Conservation (phyloP, 2,888 invertebrate genomes). For the Listrodromus nycthemerus region DNA sequence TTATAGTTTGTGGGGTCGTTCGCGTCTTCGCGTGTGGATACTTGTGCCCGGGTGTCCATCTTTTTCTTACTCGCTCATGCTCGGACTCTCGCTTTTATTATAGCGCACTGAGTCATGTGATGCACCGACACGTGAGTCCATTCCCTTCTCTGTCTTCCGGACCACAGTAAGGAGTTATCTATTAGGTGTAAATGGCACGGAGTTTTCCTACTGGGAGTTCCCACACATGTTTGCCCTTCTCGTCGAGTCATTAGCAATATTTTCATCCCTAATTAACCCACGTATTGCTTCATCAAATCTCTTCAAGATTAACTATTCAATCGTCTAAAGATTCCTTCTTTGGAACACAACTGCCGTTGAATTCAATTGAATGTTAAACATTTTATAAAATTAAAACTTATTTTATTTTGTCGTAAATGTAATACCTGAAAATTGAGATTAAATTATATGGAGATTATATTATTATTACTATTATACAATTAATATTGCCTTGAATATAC, state of each 20-base stretch:
- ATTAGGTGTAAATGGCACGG: constrained; percentile 65
- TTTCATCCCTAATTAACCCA: neutral
- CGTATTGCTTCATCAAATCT: neutral
- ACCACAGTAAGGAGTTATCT: constrained; percentile 54
- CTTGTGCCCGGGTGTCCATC: constrained; percentile 52
- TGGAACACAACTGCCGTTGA: too few species aligned
- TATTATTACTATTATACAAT: too few species aligned
- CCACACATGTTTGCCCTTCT: constrained; percentile 12
- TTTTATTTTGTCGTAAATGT: too few species aligned
- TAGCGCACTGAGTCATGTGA: constrained; percentile 31
- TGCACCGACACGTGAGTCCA: constrained; percentile 63
- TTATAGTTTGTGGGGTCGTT: constrained; percentile 79
- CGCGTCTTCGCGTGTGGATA: constrained; percentile 73
- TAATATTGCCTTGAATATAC: too few species aligned
- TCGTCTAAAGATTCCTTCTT: neutral
- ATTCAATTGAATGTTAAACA: too few species aligned
- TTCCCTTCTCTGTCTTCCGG: constrained; percentile 40
- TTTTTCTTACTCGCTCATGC: constrained; percentile 58
- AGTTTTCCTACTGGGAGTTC: constrained; percentile 30
- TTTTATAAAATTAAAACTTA: too few species aligned
- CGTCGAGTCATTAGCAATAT: constrained; percentile 17
- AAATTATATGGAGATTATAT: too few species aligned
- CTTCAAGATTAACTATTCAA: neutral
- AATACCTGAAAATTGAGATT: too few species aligned
- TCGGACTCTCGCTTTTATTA: constrained; percentile 37